These are phyloP conservation scores for Nephrotoma flavescens DNA, from an alignment of 2,888 invertebrate species.

Conservation along the genomic window DNA sequence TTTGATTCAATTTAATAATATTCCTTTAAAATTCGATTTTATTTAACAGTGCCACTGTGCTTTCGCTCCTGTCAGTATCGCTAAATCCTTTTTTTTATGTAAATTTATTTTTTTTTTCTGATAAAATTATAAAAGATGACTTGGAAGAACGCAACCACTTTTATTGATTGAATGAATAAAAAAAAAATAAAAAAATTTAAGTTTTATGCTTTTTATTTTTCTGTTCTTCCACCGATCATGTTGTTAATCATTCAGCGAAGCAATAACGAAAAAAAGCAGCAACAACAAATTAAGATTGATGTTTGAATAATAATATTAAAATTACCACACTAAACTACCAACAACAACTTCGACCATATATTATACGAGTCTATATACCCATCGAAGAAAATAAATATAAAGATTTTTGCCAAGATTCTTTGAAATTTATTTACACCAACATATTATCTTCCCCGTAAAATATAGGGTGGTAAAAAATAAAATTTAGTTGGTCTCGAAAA, in stretches of 20 bases:
- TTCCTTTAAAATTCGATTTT: too few species aligned
- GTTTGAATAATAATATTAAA: not conserved
- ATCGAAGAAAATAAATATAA: not conserved
- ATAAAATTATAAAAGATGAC: not conserved
- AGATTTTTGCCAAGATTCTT: not conserved
- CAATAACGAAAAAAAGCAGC: not conserved
- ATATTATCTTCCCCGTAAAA: not conserved
- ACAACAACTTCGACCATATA: not conserved
- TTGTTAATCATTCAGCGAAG: not conserved
- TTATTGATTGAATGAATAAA: not conserved
- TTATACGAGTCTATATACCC: not conserved
- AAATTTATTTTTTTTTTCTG: not conserved
- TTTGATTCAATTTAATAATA: too few species aligned
- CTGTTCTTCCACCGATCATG: not conserved
- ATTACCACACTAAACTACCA: not conserved
- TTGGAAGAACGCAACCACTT: not conserved
- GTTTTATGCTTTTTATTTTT: not conserved
- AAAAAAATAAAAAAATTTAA: not conserved
- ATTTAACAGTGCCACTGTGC: not conserved
- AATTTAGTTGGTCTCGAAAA: too few species aligned
- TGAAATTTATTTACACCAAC: not conserved
- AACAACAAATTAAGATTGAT: not conserved
- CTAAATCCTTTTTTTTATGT: not conserved
- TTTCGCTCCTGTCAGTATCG: not conserved
- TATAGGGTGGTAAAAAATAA: too few species aligned